Evolutionary conservation across 2,797 vertebrate genomes (phyloP).

Genomic region (Cirrhinus molitorella): DNA sequence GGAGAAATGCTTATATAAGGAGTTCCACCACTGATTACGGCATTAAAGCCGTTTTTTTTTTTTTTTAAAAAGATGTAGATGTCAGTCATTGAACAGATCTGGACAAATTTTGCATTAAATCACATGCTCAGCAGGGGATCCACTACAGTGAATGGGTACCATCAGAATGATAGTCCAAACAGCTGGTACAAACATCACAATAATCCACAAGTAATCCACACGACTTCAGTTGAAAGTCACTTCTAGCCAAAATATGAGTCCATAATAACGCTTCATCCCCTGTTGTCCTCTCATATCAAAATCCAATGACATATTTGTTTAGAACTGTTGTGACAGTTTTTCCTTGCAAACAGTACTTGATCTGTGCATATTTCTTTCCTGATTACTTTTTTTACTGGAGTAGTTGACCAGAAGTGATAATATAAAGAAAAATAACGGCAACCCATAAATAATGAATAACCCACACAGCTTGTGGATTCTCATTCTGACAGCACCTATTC

Average conservation of each 20-base stretch:
- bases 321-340: background rate
- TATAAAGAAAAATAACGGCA: background rate
- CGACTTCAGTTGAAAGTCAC: background rate
- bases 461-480: background rate
- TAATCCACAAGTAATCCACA: too few species aligned
- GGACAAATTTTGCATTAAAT: too few species aligned
- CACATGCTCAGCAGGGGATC: background rate
- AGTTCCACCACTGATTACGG: too few species aligned
- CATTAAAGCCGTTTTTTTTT: too few species aligned
- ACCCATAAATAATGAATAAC: background rate
- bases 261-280: background rate
- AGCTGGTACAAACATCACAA: background rate
- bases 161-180: background rate
- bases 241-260: background rate
- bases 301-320: background rate
- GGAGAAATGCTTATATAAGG: too few species aligned
- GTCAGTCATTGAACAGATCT: too few species aligned
- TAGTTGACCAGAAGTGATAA: background rate
- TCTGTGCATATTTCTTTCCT: background rate
- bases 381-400: background rate
- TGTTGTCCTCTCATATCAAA: background rate
- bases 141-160: background rate
- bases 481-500: background rate
- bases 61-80: too few species aligned
- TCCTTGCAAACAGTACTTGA: background rate